Conservation (phyloP, 2,797 vertebrate species). For the Propithecus perrieri region DNA sequence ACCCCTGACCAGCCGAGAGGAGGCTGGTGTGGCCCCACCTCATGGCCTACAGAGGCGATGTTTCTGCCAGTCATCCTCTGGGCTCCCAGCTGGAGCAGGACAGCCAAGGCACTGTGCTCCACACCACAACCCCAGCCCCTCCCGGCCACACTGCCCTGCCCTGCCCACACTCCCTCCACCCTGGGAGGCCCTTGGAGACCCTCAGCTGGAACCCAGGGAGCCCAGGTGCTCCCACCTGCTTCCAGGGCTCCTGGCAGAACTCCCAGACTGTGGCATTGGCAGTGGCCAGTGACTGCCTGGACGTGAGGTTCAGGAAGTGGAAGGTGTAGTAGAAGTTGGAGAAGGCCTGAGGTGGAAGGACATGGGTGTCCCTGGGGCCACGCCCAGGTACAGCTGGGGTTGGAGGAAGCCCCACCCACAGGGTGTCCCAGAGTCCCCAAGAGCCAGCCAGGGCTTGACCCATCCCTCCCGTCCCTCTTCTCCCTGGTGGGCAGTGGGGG, state of each 20-base stretch:
- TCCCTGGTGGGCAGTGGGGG: rapidly evolving
- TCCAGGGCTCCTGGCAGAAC: conserved; percentile 83
- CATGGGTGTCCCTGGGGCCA: rapidly evolving
- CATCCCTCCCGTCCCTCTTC: not conserved
- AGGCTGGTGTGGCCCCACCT: no score
- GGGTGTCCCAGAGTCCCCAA: not conserved
- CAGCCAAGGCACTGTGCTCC: not conserved
- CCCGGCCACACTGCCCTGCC: not conserved
- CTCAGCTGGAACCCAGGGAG: not conserved
- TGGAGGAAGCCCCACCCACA: no score
- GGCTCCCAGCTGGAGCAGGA: not conserved
- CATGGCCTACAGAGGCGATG: not conserved
- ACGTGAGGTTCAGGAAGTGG: conserved; percentile 85
- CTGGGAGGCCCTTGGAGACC: not conserved
- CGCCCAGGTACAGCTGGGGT: not conserved
- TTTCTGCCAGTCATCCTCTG: not conserved
- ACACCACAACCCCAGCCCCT: rapidly evolving
- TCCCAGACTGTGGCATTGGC: conserved; percentile 67
- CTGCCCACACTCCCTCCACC: not conserved
- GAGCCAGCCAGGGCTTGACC: not conserved
- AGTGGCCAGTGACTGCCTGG: conserved; percentile 54
- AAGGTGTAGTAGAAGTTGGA: conserved; percentile 86
- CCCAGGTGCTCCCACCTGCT: conserved; percentile 75
- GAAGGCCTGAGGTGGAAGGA: conserved; percentile 77
- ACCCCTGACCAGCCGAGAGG: not conserved